phyloP scores from a whole-genome alignment of 2,113 vertebrate species.

The Actenoides lindsayi region DNA sequence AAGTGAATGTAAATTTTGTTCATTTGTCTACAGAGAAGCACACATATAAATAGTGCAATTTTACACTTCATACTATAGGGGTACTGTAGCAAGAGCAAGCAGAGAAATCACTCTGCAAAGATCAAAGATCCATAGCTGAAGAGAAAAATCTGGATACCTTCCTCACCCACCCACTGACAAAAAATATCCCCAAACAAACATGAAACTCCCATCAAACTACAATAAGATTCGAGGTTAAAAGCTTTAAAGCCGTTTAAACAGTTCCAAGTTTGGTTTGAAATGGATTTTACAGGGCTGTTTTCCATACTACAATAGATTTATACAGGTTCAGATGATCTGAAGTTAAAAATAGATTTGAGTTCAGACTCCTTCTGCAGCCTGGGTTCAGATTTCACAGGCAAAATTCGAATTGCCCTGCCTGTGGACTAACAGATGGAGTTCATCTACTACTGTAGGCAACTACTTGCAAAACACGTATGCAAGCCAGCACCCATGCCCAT shows the following conservation, averaged over 20 bases:
- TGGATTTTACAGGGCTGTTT: background rate
- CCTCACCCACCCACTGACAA: background rate
- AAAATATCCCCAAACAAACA: conserved; percentile 22
- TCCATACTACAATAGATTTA: background rate
- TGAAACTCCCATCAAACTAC: background rate
- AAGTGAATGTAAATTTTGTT: background rate
- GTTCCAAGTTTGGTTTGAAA: conserved; percentile 41
- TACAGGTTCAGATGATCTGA: conserved; percentile 14
- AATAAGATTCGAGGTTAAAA: conserved; percentile 16
- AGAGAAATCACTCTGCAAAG: background rate
- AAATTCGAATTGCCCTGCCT: conserved; percentile 23
- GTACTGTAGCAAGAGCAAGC: background rate
- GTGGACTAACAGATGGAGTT: conserved; percentile 51
- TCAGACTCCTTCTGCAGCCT: background rate
- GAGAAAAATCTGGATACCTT: conserved; percentile 8
- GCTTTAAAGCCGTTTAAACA: background rate
- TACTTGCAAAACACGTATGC: background rate
- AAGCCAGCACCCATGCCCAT: background rate
- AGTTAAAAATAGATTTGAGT: conserved; percentile 15
- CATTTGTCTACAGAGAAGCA: background rate
- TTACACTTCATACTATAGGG: background rate
- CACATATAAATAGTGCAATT: background rate
- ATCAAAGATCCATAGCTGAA: conserved; percentile 2
- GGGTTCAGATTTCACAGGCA: conserved; percentile 43
- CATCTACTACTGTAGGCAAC: conserved; percentile 9